Evolutionary conservation across 2,113 vertebrate species (phyloP).

Genomic region (Chamaetylas fuelleborni): DNA sequence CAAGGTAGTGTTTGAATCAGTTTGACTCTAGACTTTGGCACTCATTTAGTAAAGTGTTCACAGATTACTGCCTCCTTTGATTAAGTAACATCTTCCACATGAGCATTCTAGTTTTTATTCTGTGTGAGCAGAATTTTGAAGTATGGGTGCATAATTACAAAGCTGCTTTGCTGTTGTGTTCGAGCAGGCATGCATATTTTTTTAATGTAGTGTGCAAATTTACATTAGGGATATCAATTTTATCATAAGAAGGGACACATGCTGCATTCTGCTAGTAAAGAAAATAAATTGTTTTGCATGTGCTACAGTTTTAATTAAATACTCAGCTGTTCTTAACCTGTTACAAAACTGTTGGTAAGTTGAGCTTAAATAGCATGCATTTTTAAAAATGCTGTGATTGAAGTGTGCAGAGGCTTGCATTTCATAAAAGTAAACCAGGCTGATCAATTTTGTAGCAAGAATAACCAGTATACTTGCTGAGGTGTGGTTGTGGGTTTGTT

Average conservation of each 20-base stretch:
- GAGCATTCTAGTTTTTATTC: neutral
- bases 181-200: neutral
- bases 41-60: neutral
- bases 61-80: neutral
- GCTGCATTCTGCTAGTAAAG: neutral
- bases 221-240: neutral
- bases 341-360: neutral
- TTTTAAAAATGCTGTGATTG: neutral
- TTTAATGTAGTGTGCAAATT: neutral
- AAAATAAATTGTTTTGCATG: neutral
- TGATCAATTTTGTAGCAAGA: neutral
- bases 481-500: neutral
- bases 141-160: neutral
- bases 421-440: neutral
- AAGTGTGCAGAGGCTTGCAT: neutral
- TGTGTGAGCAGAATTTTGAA: neutral
- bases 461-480: neutral
- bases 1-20: neutral
- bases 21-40: neutral
- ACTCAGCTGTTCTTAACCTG: neutral
- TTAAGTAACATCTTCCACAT: neutral
- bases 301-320: neutral
- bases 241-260: neutral
- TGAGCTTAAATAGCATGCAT: neutral
- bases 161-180: neutral